A percentile compares a stretch with the other conserved stretches of the same genome.
Conservation (phyloP, 2,113 vertebrate species). For the Eurystomus gularis region DNA sequence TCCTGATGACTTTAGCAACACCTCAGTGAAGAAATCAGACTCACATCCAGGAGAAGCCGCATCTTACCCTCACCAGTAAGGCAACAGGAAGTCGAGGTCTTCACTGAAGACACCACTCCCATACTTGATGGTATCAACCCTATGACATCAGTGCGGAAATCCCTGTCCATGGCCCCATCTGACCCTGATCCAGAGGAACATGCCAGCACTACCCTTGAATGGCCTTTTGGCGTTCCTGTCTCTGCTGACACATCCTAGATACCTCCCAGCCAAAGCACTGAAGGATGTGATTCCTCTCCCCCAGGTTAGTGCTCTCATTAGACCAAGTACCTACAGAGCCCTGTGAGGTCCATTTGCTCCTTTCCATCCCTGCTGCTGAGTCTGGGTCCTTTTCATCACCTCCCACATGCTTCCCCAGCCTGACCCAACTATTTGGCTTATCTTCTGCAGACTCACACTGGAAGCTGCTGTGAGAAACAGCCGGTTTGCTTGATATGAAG, state of each 20-base stretch:
- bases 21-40: not conserved
- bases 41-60: not conserved
- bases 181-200: not conserved
- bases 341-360: rapidly evolving
- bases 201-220: not conserved
- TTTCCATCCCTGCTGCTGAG: not conserved
- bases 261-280: not conserved
- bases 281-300: not conserved
- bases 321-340: not conserved
- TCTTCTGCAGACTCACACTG: not conserved
- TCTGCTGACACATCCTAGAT: not conserved
- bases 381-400: not conserved
- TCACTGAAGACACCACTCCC: not conserved
- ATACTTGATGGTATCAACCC: not conserved
- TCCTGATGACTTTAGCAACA: not conserved
- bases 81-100: not conserved
- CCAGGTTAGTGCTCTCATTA: no score
- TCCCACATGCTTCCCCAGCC: not conserved
- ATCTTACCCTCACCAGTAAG: not conserved
- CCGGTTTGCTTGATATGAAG: not conserved
- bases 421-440: not conserved
- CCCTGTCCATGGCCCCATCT: not conserved
- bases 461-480: not conserved
- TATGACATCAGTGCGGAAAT: not conserved
- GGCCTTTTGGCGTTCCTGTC: not conserved